A percentile compares a stretch with the other conserved stretches of the same genome.
Evolutionary conservation across 2,888 invertebrate genomes (phyloP).

Genomic region (Sphaerophoria rueppellii): DNA sequence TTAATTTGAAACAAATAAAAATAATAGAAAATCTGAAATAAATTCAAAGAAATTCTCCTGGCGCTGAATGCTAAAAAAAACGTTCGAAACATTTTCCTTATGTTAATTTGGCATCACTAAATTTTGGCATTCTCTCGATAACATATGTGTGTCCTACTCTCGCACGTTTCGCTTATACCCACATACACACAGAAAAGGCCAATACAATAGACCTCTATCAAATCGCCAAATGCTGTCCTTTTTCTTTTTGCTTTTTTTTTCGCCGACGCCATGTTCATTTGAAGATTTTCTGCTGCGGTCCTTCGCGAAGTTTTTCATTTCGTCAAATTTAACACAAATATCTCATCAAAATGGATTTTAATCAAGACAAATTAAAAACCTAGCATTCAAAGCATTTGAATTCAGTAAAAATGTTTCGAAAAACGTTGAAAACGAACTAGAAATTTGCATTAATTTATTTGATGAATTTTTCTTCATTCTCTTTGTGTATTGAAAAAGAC

Average conservation of each 20-base stretch:
- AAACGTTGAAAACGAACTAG: conserved; percentile 65
- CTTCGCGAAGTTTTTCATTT: conserved; percentile 60
- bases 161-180: neutral
- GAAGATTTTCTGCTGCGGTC: conserved; percentile 59
- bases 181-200: conserved; percentile 9
- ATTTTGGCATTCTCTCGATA: conserved; percentile 48
- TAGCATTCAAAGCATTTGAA: conserved; percentile 56
- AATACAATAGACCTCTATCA: conserved; percentile 35
- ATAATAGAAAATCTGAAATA: too few relatives aligned
- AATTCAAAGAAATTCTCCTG: too few relatives aligned
- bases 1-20: too few relatives aligned
- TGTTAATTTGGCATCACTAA: conserved; percentile 14
- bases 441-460: conserved; percentile 67
- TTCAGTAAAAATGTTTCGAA: conserved; percentile 67
- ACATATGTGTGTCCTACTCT: neutral
- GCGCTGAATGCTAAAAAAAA: too few relatives aligned
- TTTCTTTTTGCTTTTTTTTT: conserved; percentile 75
- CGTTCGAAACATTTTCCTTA: neutral
- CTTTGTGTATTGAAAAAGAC: conserved; percentile 68
- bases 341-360: conserved; percentile 57
- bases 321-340: conserved; percentile 40
- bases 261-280: conserved; percentile 80
- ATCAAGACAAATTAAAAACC: conserved; percentile 45
- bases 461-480: conserved; percentile 61
- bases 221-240: conserved; percentile 5